A percentile compares a stretch with the other conserved stretches of the same genome.
These are phyloP conservation scores for Petrocephalus zakoni DNA, from an alignment of 2,113 vertebrate species.

Conservation along the genomic window DNA sequence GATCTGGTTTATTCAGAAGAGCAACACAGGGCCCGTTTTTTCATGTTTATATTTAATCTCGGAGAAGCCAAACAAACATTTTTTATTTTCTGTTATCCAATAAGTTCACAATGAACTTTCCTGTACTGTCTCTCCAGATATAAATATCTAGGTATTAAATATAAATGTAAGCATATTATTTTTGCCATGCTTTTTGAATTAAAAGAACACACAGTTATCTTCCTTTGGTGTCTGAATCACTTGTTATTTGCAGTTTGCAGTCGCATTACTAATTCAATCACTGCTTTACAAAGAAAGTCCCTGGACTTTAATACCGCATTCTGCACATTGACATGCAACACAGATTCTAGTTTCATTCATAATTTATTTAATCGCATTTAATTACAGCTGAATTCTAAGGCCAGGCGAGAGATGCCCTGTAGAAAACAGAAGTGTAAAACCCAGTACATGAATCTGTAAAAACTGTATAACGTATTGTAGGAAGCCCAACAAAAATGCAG, in stretches of 20 bases:
- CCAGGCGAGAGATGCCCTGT: not conserved
- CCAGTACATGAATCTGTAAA: not conserved
- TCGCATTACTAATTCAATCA: not conserved
- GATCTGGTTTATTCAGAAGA: no score
- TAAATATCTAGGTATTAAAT: not conserved
- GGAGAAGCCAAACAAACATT: not conserved
- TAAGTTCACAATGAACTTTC: not conserved
- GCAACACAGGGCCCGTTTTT: not conserved
- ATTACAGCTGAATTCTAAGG: not conserved
- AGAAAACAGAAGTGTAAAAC: not conserved
- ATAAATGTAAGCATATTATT: not conserved
- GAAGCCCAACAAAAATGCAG: not conserved
- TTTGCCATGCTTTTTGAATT: not conserved
- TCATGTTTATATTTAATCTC: not conserved
- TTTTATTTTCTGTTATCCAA: not conserved
- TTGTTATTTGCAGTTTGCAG: not conserved
- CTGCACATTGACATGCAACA: slow-evolving; percentile 1
- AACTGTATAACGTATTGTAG: not conserved
- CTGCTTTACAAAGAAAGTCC: not conserved
- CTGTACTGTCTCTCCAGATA: not conserved
- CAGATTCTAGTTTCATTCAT: not conserved
- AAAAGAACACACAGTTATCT: not conserved
- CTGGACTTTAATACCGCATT: not conserved
- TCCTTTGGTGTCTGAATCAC: not conserved
- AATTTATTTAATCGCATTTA: slow-evolving; percentile 6